A percentile compares a stretch with the other conserved stretches of the same genome.
These are phyloP conservation scores for Tachycineta bicolor DNA, from an alignment of 2,113 vertebrate species.

Conservation along the genomic window DNA sequence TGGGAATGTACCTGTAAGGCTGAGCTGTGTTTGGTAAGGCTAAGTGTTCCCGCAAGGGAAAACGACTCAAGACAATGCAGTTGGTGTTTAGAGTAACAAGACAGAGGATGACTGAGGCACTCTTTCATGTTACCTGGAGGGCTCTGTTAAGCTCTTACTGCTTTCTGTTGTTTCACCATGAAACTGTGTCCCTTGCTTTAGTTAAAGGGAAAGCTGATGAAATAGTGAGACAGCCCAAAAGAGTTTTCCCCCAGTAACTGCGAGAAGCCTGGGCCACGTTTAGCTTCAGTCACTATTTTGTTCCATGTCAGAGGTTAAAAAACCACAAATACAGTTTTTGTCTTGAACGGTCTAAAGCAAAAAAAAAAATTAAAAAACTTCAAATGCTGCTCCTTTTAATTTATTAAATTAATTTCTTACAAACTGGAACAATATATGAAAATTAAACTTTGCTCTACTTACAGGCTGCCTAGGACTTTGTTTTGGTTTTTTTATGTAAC, in stretches of 20 bases:
- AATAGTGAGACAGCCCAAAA: neutral
- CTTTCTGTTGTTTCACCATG: constrained; percentile 34
- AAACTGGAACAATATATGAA: neutral
- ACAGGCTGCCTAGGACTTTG: neutral
- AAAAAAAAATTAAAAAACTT: neutral
- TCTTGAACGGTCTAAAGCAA: neutral
- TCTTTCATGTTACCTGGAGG: constrained; percentile 66
- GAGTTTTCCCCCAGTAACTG: neutral
- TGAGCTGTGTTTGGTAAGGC: constrained; percentile 67
- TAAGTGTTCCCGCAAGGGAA: constrained; percentile 67
- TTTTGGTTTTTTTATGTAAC: neutral
- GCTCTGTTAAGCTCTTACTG: constrained; percentile 50
- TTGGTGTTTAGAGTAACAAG: constrained; percentile 69
- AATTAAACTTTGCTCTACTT: constrained; percentile 14
- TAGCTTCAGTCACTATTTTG: neutral
- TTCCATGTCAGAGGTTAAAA: neutral
- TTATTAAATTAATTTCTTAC: neutral
- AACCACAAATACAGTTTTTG: neutral
- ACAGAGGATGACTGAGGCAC: constrained; percentile 57
- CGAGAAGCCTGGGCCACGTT: neutral
- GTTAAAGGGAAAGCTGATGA: constrained; percentile 38
- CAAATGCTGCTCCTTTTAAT: neutral
- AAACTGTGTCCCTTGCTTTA: constrained; percentile 32
- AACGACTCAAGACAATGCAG: constrained; percentile 62
- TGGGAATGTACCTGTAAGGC: constrained; percentile 66